Conservation (phyloP, 2,888 invertebrate genomes). For the Machimus rusticus region DNA sequence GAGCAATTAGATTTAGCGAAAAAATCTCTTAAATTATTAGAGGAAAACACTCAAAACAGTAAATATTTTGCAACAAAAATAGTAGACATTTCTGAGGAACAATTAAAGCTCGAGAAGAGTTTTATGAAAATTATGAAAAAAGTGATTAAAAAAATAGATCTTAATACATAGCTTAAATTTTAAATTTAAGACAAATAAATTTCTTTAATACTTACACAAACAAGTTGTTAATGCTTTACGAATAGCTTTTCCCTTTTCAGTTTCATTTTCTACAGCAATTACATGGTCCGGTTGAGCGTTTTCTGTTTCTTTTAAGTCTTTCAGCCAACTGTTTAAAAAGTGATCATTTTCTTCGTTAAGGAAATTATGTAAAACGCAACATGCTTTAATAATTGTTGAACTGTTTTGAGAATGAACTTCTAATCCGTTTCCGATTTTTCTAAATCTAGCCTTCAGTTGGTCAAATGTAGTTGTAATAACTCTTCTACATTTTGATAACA, state of each 20-base stretch:
- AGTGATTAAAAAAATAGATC: not conserved
- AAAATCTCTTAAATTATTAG: not conserved
- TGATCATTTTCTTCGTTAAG: not conserved
- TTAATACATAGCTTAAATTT: not conserved
- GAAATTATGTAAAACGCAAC: constrained; percentile 42
- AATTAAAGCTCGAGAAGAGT: not conserved
- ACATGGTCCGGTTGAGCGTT: not conserved
- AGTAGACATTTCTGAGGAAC: not conserved
- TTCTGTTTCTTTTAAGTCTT: not conserved
- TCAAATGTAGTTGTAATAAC: constrained; percentile 40
- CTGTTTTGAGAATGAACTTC: constrained; percentile 31
- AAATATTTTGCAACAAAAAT: not conserved
- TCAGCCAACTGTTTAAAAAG: not conserved
- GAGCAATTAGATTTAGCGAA: not conserved
- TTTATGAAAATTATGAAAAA: not conserved
- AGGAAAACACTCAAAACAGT: not conserved
- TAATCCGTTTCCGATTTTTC: constrained; percentile 44
- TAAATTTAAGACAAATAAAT: not conserved
- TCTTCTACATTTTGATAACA: not conserved
- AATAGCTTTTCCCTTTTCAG: not conserved
- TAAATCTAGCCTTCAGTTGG: constrained; percentile 47
- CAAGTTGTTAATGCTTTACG: not conserved
- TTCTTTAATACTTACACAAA: not conserved
- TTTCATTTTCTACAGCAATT: not conserved
- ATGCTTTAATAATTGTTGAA: constrained; percentile 29